Evolutionary conservation across 1,140 invertebrate species (phyloP), one percentile per base, ranked within the genome.

Genomic region (Polypedilum vanderplanki): DNA sequence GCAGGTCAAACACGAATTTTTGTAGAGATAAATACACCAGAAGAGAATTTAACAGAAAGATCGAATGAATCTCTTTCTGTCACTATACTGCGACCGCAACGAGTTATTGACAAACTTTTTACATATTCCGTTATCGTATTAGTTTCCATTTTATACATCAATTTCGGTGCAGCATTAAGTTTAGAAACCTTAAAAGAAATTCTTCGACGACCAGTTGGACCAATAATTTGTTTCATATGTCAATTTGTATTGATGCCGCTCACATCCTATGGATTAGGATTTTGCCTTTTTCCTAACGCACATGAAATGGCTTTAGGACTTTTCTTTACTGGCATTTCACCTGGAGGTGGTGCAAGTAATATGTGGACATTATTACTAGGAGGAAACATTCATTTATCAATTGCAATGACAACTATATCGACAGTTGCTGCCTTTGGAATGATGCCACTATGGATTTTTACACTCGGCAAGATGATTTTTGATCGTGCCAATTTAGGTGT

Each of bases 371-470:
- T 93, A 76, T 87, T 96, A 40, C 82, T 98, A 0, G 91, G 89
- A 41, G 96, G 93, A 7, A 97, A 97, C 84, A 85, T 97, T 0
- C 90, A 95, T 84, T 86, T 98, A 7, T 96, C 93, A 0, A 88
- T 98, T 74, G 91, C 95, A 7, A 96, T 98, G 94, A 98, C 96
- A 0, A 91, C 94, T 22, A 86, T 98, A 74, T 93, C 93, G 76
- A 96, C 92, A 18, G 78, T 95, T n/a, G 87, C 88, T 20, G 88
- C 93, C 7, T 92, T 96, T 81, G 90, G 93, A 91, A 92, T 97
- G 84, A 96, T 99, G 87, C 96, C 96, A 0, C 80, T 95, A 1
- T 98, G 97, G 97, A 84, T 97, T n/a, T 94, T 96, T 79, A 94
- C 94, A 0, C 85, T 98, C n/a, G 96, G 96, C 0, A 87, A 86